A percentile compares a stretch with the other conserved stretches of the same genome.
These are phyloP conservation scores for Odontothrips loti DNA, from an alignment of 2,888 invertebrate species.

Conservation along the genomic window DNA sequence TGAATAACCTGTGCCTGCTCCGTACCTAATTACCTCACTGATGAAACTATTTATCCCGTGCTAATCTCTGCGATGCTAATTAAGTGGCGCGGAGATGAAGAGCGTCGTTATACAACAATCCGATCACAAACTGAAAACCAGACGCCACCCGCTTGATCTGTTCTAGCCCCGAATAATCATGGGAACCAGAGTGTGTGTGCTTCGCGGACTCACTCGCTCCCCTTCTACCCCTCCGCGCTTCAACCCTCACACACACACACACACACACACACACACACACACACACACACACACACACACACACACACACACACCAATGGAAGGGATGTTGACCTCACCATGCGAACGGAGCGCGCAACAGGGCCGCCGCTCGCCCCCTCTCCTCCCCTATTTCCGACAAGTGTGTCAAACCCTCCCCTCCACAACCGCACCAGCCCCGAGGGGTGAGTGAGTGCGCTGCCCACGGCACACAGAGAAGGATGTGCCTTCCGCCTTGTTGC, in stretches of 20 bases:
- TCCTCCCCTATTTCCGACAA: background rate
- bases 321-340: background rate
- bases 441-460: too few species aligned
- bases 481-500: background rate
- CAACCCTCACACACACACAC: background rate
- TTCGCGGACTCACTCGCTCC: background rate
- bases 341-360: background rate
- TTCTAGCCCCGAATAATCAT: background rate
- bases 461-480: background rate
- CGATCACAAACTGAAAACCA: too few species aligned
- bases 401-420: background rate
- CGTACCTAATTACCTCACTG: too few species aligned
- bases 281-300: background rate
- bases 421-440: too few species aligned
- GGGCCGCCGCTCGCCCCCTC: background rate
- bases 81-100: too few species aligned
- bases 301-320: background rate
- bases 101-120: too few species aligned
- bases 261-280: background rate
- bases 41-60: too few species aligned
- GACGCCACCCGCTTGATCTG: background rate
- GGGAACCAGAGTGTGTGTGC: background rate
- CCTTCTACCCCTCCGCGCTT: background rate
- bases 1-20: too few species aligned
- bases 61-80: too few species aligned